A percentile compares a stretch with the other conserved stretches of the same genome.
These are phyloP conservation scores for Trichonephila clavipes DNA, from an alignment of 1,140 invertebrate genomes.

Conservation along the genomic window DNA sequence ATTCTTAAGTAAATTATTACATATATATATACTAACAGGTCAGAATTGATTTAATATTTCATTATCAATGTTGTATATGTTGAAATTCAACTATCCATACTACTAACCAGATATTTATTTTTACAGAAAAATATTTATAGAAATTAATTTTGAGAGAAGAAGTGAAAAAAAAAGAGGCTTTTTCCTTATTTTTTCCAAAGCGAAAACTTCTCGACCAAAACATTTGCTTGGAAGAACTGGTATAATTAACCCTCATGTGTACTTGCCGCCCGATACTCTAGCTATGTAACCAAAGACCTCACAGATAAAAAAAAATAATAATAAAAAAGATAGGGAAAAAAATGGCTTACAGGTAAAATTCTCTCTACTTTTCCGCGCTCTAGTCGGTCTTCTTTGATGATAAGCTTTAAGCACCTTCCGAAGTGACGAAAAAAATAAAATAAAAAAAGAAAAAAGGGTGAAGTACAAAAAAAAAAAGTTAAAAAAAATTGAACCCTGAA, in stretches of 20 bases:
- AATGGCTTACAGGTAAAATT: constrained; percentile 38
- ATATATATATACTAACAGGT: no score
- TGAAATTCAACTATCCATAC: no score
- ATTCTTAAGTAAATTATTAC: no score
- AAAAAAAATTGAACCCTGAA: background rate
- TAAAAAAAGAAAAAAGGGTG: background rate
- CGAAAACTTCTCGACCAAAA: background rate
- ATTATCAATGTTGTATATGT: no score
- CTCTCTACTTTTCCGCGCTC: background rate
- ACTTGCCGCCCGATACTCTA: background rate
- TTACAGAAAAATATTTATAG: no score
- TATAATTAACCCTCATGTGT: background rate
- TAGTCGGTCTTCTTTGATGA: constrained; percentile 31
- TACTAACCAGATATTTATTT: no score
- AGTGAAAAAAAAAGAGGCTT: background rate
- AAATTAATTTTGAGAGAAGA: no score
- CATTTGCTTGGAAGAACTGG: background rate
- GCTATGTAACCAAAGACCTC: background rate
- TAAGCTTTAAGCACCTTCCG: constrained; percentile 36
- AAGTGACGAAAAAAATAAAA: constrained; percentile 45
- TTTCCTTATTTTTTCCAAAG: background rate
- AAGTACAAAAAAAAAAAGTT: background rate
- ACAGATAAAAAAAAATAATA: background rate
- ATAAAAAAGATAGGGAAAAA: background rate
- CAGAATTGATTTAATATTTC: no score